Evolutionary conservation across 35 echinoderm and acorn worm genomes (phyloP).

Genomic region (Heliocidaris erythrogramma): DNA sequence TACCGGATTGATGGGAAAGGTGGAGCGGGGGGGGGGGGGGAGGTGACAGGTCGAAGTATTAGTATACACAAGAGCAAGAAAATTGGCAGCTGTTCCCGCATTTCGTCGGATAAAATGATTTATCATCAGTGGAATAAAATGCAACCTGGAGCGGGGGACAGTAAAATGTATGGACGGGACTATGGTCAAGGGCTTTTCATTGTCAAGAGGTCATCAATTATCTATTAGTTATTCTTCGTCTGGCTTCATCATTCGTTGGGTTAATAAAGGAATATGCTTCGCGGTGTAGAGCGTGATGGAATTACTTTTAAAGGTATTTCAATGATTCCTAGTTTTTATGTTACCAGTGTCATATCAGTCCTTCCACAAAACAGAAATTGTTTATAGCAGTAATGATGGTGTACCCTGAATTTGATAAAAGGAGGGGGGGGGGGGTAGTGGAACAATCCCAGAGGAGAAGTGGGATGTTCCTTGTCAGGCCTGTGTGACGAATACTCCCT

Average conservation of each 20-base stretch:
- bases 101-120: background rate
- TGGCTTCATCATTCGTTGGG: background rate
- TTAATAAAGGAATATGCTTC: background rate
- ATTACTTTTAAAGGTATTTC: too few species aligned
- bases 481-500: too few species aligned
- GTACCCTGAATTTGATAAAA: too few species aligned
- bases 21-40: background rate
- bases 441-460: too few species aligned
- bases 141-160: background rate
- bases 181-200: background rate
- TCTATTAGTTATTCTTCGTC: background rate
- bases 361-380: too few species aligned
- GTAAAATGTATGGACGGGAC: background rate
- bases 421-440: too few species aligned
- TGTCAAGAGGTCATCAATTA: constrained; percentile 3
- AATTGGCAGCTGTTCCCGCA: background rate
- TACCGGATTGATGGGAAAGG: too few species aligned
- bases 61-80: background rate
- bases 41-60: background rate
- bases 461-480: too few species aligned
- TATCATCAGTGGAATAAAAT: background rate
- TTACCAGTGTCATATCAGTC: too few species aligned
- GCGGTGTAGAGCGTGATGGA: background rate
- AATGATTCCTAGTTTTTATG: too few species aligned
- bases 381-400: too few species aligned